Base-by-base conservation (phyloP, 2,113 vertebrate genomes). In the Oreocharis arfaki region DNA sequence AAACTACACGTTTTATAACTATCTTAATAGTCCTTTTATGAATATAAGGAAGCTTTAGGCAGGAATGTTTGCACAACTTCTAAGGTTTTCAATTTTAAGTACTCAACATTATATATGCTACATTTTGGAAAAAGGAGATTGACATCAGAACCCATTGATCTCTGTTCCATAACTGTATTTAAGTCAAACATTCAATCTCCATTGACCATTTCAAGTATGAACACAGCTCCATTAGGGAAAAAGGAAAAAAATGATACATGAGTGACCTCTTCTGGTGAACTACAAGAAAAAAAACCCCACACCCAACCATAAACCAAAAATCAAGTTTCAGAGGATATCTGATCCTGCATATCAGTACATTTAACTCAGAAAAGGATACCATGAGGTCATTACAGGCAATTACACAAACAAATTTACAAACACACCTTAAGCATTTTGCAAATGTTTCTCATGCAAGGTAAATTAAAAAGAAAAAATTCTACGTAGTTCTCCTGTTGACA, bases 191-290 rank as follows among this genome's bases (percentile, higher is more conserved):
- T 30, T 90, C 61, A 65, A 60, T 46, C 57, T 69, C 82, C 75
- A 79, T 4, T 60, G 52, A 82, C 52, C 2, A 1, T 52, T 87
- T 81, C 49, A 78, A 64, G 23, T 23, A 87, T 9, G 17, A 90
- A 74, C 19, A 80, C 7, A 63, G 59, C 4, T 50, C 12, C 28
- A 16, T 27, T 24, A 33, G 10, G 11, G 7, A 37, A 70, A n/a
- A 41, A 42, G 19, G 13, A 7, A 59, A 32, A 30, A 30, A 33
- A 22, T 75, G 46, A 59, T 50, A 73, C 53, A 56, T 4, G 73
- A 94, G 65, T 65, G 93, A 96, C 91, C 93, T 95, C 93, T 95
- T 68, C 87, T 96, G 95, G 93, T 47, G 26, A 95, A 21, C 3
- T n/a, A n/a, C n/a, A n/a, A n/a, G n/a, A 28, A 68, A 69, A 63